A percentile compares a stretch with the other conserved stretches of the same genome.
Evolutionary conservation across 2,888 invertebrate genomes (phyloP).

Genomic region (Papilio elwesi): DNA sequence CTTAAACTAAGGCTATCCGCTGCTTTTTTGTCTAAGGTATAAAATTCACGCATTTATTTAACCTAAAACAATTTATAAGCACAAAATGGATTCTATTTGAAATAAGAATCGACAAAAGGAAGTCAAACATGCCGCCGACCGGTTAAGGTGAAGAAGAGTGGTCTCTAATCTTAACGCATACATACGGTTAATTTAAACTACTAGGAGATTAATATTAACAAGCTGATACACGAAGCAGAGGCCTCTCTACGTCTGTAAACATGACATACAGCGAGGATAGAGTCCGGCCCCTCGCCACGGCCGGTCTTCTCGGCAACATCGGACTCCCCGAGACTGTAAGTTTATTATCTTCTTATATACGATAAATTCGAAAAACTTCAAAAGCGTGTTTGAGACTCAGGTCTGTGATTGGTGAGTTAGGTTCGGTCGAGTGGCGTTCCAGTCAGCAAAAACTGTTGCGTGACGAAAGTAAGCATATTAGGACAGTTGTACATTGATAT

Average conservation of each 20-base stretch:
- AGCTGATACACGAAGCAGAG: constrained; percentile 82
- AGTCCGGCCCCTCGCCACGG: constrained; percentile 81
- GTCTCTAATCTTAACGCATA: constrained; percentile 84
- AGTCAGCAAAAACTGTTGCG: constrained; percentile 69
- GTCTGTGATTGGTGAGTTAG: constrained; percentile 61
- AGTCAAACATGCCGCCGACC: constrained; percentile 82
- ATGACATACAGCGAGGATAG: constrained; percentile 72
- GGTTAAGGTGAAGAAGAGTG: constrained; percentile 77
- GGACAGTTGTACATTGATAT: constrained; percentile 2
- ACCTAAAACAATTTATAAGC: no score
- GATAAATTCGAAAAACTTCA: constrained; percentile 54
- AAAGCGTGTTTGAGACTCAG: constrained; percentile 65
- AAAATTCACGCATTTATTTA: no score
- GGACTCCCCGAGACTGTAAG: constrained; percentile 68
- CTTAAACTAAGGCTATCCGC: no score
- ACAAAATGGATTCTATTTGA: no score
- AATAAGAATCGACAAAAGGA: constrained; percentile 65
- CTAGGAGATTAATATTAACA: constrained; percentile 80
- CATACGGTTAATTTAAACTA: constrained; percentile 83
- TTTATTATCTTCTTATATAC: constrained; percentile 53
- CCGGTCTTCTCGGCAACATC: constrained; percentile 80
- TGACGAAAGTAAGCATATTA: constrained; percentile 28
- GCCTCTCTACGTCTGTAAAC: constrained; percentile 72
- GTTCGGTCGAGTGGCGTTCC: constrained; percentile 65
- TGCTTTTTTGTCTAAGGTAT: no score